Conservation (phyloP, 1,140 invertebrate genomes). For the Microplitis demolitor region DNA sequence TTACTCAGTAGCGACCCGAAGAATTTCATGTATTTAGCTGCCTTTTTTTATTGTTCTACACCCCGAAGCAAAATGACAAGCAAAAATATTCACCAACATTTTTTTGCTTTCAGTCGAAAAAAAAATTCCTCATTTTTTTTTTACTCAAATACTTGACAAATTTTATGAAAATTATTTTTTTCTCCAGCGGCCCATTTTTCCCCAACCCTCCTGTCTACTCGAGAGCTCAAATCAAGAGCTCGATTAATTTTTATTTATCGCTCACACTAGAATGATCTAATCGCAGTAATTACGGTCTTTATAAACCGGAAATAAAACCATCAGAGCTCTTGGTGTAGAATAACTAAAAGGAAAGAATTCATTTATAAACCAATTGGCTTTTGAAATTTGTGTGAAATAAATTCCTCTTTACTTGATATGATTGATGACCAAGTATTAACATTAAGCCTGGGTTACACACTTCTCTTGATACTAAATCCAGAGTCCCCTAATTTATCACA, state of each 20-base stretch:
- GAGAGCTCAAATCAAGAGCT: no score
- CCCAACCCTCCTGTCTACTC: no score
- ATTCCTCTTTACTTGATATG: constrained; percentile 36
- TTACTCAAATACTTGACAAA: no score
- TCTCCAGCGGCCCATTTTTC: no score
- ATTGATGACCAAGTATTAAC: constrained; percentile 55
- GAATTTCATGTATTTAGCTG: background rate
- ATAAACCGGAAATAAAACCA: background rate
- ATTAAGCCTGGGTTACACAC: constrained; percentile 59
- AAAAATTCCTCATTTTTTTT: background rate
- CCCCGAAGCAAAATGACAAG: background rate
- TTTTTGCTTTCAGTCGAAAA: background rate
- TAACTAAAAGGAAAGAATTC: background rate
- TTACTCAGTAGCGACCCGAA: background rate
- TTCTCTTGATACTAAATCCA: constrained; percentile 60
- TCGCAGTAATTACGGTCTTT: no score
- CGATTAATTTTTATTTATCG: no score
- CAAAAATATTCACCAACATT: no score
- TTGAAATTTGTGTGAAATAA: constrained; percentile 8
- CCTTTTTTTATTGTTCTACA: background rate
- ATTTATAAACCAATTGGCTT: background rate
- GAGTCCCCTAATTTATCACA: constrained; percentile 57
- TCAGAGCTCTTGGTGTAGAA: background rate
- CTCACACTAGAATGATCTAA: no score
- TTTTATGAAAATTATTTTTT: no score